A percentile compares a stretch with the other conserved stretches of the same genome.
Conservation (phyloP, 2,888 invertebrate genomes). For the Dryocosmus kuriphilus region DNA sequence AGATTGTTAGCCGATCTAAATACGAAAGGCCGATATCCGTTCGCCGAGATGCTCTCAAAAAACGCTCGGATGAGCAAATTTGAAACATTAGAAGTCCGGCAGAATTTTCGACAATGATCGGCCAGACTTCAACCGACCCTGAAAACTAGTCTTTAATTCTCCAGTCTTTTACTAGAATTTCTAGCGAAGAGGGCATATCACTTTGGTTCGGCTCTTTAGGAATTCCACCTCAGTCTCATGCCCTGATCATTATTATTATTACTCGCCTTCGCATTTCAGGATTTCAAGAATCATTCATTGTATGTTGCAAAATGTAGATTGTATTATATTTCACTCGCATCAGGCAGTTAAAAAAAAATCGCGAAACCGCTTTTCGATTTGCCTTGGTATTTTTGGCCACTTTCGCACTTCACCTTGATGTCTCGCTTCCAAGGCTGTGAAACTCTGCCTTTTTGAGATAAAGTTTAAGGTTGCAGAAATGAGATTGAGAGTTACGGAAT, state of each 20-base stretch:
- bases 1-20: constrained; percentile 56
- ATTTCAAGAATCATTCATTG: background rate
- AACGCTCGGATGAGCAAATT: constrained; percentile 10
- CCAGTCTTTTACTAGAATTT: background rate
- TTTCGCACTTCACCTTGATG: constrained; percentile 50
- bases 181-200: background rate
- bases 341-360: background rate
- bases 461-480: constrained; percentile 35
- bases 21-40: constrained; percentile 43
- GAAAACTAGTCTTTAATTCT: background rate
- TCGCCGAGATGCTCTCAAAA: background rate
- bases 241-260: background rate
- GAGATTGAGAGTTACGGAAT: background rate
- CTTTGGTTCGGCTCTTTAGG: background rate
- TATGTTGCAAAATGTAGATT: background rate
- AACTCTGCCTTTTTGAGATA: constrained; percentile 50
- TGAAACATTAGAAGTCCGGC: background rate
- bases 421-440: constrained; percentile 52
- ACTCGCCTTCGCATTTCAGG: background rate
- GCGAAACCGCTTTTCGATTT: background rate
- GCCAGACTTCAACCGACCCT: background rate
- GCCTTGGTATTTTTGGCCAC: constrained; percentile 7
- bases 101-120: background rate
- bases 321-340: too few species aligned
- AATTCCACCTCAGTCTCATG: background rate